Evolutionary conservation across 2,797 vertebrate species (phyloP), one percentile per base, ranked within the genome.

Genomic region (Pseudopleuronectes americanus): DNA sequence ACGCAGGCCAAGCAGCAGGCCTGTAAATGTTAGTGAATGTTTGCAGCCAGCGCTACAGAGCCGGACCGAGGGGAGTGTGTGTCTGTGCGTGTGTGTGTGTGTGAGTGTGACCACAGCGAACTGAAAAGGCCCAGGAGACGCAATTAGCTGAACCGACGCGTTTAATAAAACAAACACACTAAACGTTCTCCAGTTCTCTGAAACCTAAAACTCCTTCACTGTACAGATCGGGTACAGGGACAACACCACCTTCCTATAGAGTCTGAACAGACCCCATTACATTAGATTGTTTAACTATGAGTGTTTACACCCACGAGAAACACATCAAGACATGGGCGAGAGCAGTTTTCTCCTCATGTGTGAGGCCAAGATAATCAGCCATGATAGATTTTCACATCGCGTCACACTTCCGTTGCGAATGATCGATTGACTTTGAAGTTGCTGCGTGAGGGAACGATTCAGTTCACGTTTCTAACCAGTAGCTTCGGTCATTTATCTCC

Each of bases 21-120:
- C 64, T 78, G 70, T 89, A 88, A 93, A 91, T 87, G 85, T 90
- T 91, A 84, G 84, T 90, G 89, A 93, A 91, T 88, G 86, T 90
- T 92, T 85, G 84, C 84, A 76, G 79, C 74, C 71, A 64, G 64
- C 55, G 57, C 56, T 66, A 60, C 70, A 69, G 80, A 68, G 68
- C 54, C 64, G 72, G 76, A 76, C 6, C 16, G 17, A 7, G 63
- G 71, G 43, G 68, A 2, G 57, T 10, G 38, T 45, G 79, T 59
- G 70, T 68, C 73, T 65, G 75, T 6, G 26, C 6, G 26, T 28
- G 26, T 6, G 26, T 6, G 26, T 26, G 26, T 28, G 26, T 10
- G 38, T 26, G 79, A 58, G 70, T 68, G 74, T 65, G 75, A 77
- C 85, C 78, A 8, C 87, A 80, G 82, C 36, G 0, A 73, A 78